These are phyloP conservation scores for Ligdia adustata DNA, from an alignment of 2,888 invertebrate genomes.

Conservation along the genomic window DNA sequence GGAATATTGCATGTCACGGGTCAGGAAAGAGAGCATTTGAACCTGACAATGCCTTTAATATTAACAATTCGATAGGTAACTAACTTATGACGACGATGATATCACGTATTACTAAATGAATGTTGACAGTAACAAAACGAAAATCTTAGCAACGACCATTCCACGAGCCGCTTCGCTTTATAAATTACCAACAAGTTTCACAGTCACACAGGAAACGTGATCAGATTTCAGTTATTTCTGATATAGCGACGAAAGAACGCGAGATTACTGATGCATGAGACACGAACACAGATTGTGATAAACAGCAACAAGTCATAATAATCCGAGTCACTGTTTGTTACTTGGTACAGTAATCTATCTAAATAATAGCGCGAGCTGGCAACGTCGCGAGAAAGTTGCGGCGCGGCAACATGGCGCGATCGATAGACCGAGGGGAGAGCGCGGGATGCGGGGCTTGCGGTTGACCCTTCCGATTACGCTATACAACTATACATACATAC, in stretches of 20 bases:
- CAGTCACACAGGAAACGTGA: not conserved
- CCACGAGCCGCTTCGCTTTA: not conserved
- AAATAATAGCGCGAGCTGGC: constrained; percentile 64
- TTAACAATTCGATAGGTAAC: too few relatives aligned
- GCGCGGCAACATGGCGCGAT: constrained; percentile 31
- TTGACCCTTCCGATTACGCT: constrained; percentile 31
- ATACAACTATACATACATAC: constrained; percentile 5
- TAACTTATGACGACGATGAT: too few relatives aligned
- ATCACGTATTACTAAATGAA: too few relatives aligned
- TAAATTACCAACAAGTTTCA: too few relatives aligned
- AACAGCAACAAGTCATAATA: constrained; percentile 18
- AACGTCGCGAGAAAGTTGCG: constrained; percentile 65
- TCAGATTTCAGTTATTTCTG: constrained; percentile 9
- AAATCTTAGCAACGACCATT: not conserved
- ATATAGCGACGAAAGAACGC: constrained; percentile 7
- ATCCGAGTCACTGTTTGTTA: constrained; percentile 9
- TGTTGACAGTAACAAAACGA: not conserved
- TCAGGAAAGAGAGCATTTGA: too few relatives aligned
- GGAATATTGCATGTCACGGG: too few relatives aligned
- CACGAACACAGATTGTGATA: constrained; percentile 10
- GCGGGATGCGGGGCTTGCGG: constrained; percentile 13
- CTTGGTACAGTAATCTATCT: constrained; percentile 30
- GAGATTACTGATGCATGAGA: constrained; percentile 21
- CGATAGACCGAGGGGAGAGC: constrained; percentile 30
- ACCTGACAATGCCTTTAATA: too few relatives aligned